Evolutionary conservation across 2,113 vertebrate genomes (phyloP).

Genomic region (Ascaphus truei): DNA sequence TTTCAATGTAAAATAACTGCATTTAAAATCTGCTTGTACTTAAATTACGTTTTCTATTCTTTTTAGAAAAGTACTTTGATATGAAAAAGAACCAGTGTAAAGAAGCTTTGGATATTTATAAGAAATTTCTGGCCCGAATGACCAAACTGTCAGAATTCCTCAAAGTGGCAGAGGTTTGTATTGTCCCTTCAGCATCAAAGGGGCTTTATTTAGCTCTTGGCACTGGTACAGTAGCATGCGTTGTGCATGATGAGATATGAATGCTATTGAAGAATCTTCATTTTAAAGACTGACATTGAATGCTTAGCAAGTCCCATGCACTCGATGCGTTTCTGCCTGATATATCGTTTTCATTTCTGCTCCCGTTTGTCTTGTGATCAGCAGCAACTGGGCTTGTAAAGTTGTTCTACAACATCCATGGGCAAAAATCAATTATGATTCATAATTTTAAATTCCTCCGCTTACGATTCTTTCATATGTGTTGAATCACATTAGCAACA

Average conservation of each 20-base stretch:
- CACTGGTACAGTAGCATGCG: conserved; percentile 34
- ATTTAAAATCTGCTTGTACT: too few relatives aligned
- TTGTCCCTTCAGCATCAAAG: neutral
- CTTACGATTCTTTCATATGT: neutral
- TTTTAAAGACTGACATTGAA: neutral
- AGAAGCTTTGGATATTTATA: conserved; percentile 73
- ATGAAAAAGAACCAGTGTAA: conserved; percentile 73
- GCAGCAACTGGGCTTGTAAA: neutral
- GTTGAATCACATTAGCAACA: neutral
- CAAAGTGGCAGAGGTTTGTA: conserved; percentile 65
- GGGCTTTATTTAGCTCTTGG: conserved; percentile 31
- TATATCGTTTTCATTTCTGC: conserved; percentile 1
- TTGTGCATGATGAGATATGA: conserved; percentile 21
- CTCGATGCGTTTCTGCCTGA: neutral
- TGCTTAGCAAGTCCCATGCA: neutral
- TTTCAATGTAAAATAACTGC: too few relatives aligned
- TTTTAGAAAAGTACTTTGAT: conserved; percentile 68
- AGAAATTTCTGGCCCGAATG: conserved; percentile 67
- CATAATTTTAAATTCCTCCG: too few relatives aligned
- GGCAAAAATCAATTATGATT: neutral
- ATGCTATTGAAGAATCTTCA: neutral
- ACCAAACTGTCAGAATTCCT: conserved; percentile 66
- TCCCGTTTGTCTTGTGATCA: conserved; percentile 8
- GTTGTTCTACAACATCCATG: neutral
- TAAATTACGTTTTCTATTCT: neutral